Conservation (phyloP, 1,140 invertebrate species). For the Thereuonema tuberculata region DNA sequence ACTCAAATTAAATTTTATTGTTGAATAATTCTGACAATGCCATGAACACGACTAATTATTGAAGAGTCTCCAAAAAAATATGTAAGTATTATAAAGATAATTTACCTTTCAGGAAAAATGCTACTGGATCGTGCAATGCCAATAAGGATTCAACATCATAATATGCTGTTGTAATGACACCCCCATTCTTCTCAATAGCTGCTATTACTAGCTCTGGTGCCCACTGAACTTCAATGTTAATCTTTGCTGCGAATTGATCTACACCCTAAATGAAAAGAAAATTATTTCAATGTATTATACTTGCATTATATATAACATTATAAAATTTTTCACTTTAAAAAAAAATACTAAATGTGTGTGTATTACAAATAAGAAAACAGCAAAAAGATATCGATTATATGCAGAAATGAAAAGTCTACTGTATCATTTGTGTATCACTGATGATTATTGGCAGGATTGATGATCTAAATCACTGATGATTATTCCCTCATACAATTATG, state of each 20-base stretch:
- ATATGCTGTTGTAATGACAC: slow-evolving; percentile 85
- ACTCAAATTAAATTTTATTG: too few species aligned
- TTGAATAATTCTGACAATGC: not conserved
- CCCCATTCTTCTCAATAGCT: slow-evolving; percentile 87
- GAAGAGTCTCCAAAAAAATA: not conserved
- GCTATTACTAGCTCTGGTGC: slow-evolving; percentile 83
- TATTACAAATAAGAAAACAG: too few species aligned
- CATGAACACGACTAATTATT: not conserved
- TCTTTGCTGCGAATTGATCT: slow-evolving; percentile 71
- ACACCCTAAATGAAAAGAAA: slow-evolving; percentile 44
- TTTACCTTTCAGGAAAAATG: slow-evolving; percentile 67
- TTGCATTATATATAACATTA: too few species aligned
- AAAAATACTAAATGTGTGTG: too few species aligned
- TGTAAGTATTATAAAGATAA: not conserved
- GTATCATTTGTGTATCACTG: too few species aligned
- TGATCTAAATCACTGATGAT: too few species aligned
- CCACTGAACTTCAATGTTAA: slow-evolving; percentile 98
- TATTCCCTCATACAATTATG: too few species aligned
- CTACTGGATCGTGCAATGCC: slow-evolving; percentile 55
- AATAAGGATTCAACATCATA: slow-evolving; percentile 68
- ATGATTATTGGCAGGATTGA: too few species aligned
- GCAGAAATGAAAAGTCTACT: too few species aligned
- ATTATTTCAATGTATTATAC: slow-evolving; percentile 5
- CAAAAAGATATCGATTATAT: too few species aligned
- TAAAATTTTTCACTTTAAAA: too few species aligned